Base-by-base conservation (phyloP, 2,113 vertebrate species). In the Origma solitaria region DNA sequence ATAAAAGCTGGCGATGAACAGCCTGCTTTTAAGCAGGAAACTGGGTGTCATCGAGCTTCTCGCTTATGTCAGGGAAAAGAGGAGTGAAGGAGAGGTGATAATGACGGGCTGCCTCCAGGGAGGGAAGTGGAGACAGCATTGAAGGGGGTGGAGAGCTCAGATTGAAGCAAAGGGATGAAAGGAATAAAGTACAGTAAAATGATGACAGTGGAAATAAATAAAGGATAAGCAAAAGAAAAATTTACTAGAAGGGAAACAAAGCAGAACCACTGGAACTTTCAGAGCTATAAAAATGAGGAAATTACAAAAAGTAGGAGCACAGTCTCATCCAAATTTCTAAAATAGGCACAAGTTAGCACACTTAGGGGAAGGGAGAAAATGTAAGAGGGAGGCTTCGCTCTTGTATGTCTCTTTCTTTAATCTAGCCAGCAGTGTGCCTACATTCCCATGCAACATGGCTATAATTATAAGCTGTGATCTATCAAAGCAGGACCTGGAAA, bases 381-480 rank as follows among this genome's bases (percentile, higher is more conserved):
- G 14, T 9, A 79, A 25, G 45, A 73, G 68, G 27, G 62, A 90
- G 71, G 42, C 60, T 95, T 94, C 4, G 6, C 89, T 88, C 64
- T 75, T 77, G 79, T 70, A 75, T 93, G 62, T 65, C 71, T 94
- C 77, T 66, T 66, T 89, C 66, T 90, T 75, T 93, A 38, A 64
- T 68, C 76, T n/a, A 90, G 76, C 69, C 86, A 95, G 86, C 91
- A 88, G 76, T 2, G 50, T 90, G 72, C 86, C 80, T 91, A 90
- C 17, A 4, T 78, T 92, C 69, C 51, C 69, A 40, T 40, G 80
- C 86, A 92, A 94, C 8, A 33, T 96, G 94, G 93, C 64, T 90
- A 14, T 88, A 93, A 95, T 95, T 95, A 75, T 66, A 84, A 94
- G 22, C 68, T 81, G 72, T 35, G 64, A 88, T 90, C 88, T 71